A percentile compares a stretch with the other conserved stretches of the same genome.
Conservation (phyloP, 2,888 invertebrate species). For the Biston betularia region DNA sequence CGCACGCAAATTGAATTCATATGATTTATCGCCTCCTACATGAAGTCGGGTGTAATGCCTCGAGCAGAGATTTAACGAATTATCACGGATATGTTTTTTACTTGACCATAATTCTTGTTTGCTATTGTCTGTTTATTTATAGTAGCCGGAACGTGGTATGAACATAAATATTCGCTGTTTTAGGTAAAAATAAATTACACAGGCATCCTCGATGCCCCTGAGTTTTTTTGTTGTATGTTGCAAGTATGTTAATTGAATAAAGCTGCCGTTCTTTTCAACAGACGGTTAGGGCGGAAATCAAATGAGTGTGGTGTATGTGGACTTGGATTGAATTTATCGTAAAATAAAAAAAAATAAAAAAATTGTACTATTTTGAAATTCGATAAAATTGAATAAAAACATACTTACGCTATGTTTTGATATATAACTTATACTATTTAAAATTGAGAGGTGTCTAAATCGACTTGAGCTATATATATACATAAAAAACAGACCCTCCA, state of each 20-base stretch:
- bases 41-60: not conserved
- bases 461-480: too few species aligned
- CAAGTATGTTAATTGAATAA: slow-evolving; percentile 4
- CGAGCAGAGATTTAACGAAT: slow-evolving; percentile 16
- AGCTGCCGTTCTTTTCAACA: not conserved
- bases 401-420: too few species aligned
- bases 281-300: not conserved
- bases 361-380: too few species aligned
- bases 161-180: slow-evolving; percentile 19
- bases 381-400: too few species aligned
- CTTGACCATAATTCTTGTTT: slow-evolving; percentile 18
- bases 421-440: too few species aligned
- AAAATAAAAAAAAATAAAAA: too few species aligned
- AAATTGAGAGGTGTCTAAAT: too few species aligned
- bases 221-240: slow-evolving; percentile 9
- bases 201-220: slow-evolving; percentile 4
- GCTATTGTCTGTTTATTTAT: slow-evolving; percentile 30
- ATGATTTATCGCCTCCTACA: slow-evolving; percentile 20
- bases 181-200: slow-evolving; percentile 15
- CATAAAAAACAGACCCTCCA: too few species aligned
- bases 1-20: slow-evolving; percentile 9
- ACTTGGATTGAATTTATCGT: too few species aligned
- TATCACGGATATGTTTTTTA: slow-evolving; percentile 33
- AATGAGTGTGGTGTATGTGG: not conserved
- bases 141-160: slow-evolving; percentile 19